Base-by-base conservation (phyloP, 2,888 invertebrate species). In the Anoncus sp. region DNA sequence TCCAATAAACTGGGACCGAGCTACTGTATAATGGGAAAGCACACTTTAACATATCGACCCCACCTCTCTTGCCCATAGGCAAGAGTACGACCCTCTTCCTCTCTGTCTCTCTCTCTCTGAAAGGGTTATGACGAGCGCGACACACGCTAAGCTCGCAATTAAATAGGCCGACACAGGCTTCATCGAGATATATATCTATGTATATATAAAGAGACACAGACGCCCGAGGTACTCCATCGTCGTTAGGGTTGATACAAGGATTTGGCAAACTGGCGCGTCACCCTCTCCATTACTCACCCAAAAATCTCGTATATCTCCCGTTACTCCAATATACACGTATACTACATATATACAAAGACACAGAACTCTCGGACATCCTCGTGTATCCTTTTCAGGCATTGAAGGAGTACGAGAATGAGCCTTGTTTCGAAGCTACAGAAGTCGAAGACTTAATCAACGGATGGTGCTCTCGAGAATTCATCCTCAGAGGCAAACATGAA, bases 371-470 rank as follows among this genome's bases (percentile, higher is more conserved):
- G 72, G 72, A 72, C 62, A 12, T 40, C 18, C n/a, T n/a, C 63
- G 31, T 35, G 38, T 72, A 47, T 45, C 47, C 35, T 55, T 55
- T 45, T 9, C 31, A 16, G 47, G 63, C 27, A 60, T 59, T 22
- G 60, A 70, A 60, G 24, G 70, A 51, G 59, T 4, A 24, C 47
- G 47, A 63, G 45, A 40, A 24, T 43, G 43, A 22, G 47, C 22
- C 9, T 51, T 38, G 63, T 45, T 70, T 40, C 38, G 71, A 49
- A 62, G 65, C 71, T 69, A 66, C 73, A 75, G 73, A 75, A 83
- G 82, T 82, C 84, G 81, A 83, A 82, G 82, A 83, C 83, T 87
- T 89, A 89, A 89, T 89, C 87, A 88, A 88, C 88, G 84, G 85
- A 89, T 86, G 81, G 87, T 84, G 84, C 89, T 87, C 88, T 59